Evolutionary conservation across 2,888 invertebrate genomes (phyloP).

Genomic region (Lepidocyrtinus sp.): DNA sequence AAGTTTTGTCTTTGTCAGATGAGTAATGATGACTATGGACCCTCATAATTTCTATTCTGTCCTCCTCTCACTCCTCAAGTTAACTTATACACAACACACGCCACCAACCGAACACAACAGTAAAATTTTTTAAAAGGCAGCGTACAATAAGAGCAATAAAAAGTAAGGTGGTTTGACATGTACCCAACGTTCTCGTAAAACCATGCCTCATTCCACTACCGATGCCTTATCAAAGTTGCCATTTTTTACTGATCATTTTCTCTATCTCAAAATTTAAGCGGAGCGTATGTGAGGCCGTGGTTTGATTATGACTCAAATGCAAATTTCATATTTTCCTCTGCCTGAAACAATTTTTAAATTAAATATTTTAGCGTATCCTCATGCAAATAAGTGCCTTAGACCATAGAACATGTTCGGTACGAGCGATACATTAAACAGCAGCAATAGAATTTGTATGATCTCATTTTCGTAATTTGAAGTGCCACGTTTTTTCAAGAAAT

Average conservation of each 20-base stretch:
- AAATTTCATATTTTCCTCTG: too few species aligned
- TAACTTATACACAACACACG: too few species aligned
- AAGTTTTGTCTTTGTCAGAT: background rate
- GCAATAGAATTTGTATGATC: background rate
- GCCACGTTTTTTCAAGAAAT: too few species aligned
- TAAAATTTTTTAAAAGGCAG: background rate
- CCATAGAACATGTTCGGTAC: background rate
- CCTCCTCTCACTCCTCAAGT: background rate
- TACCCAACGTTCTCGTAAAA: background rate
- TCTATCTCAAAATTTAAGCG: background rate
- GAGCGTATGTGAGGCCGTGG: too few species aligned
- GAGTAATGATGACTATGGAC: background rate
- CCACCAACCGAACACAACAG: background rate
- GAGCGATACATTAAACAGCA: background rate
- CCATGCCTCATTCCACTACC: too few species aligned
- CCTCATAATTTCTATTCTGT: background rate
- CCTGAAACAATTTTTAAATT: too few species aligned
- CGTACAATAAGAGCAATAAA: background rate
- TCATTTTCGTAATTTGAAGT: too few species aligned
- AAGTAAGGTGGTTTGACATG: background rate
- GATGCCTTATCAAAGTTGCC: too few species aligned
- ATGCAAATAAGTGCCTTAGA: too few species aligned
- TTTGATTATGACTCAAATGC: too few species aligned
- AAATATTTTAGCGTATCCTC: too few species aligned
- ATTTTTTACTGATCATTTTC: too few species aligned